phyloP scores from a whole-genome alignment of 2,888 invertebrate species.

The Metopia argyrocephala region DNA sequence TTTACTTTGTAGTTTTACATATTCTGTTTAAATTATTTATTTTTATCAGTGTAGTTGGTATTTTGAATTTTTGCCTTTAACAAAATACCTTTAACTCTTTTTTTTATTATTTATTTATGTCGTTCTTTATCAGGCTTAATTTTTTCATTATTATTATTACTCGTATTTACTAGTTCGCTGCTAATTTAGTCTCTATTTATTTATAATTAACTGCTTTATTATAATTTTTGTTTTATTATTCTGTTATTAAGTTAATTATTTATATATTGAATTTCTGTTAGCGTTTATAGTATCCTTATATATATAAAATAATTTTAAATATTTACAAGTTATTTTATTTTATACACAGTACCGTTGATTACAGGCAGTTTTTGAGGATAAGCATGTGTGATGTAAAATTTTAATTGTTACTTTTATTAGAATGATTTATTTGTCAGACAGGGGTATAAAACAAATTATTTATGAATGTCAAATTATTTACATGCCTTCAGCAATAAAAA shows the following conservation, averaged over 20 bases:
- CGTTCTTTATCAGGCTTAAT: conserved; percentile 65
- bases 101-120: conserved; percentile 21
- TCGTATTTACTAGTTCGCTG: conserved; percentile 61
- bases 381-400: no score
- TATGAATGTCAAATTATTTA: no score
- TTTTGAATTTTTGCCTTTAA: conserved; percentile 20
- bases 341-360: conserved; percentile 32
- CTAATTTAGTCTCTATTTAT: conserved; percentile 67
- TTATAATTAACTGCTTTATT: conserved; percentile 67
- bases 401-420: no score
- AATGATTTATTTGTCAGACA: no score
- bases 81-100: conserved; percentile 44
- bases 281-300: conserved; percentile 11
- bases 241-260: conserved; percentile 47
- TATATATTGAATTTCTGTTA: conserved; percentile 32
- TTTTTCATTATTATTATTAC: conserved; percentile 37
- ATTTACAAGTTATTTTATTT: conserved; percentile 52
- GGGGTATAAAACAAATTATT: no score
- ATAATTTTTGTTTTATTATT: conserved; percentile 53
- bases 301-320: conserved; percentile 23
- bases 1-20: conserved; percentile 24
- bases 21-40: conserved; percentile 33
- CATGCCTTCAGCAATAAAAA: no score
- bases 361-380: no score
- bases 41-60: conserved; percentile 24